These are phyloP conservation scores for Falco punctatus DNA, from an alignment of 2,113 vertebrate species.

Conservation along the genomic window DNA sequence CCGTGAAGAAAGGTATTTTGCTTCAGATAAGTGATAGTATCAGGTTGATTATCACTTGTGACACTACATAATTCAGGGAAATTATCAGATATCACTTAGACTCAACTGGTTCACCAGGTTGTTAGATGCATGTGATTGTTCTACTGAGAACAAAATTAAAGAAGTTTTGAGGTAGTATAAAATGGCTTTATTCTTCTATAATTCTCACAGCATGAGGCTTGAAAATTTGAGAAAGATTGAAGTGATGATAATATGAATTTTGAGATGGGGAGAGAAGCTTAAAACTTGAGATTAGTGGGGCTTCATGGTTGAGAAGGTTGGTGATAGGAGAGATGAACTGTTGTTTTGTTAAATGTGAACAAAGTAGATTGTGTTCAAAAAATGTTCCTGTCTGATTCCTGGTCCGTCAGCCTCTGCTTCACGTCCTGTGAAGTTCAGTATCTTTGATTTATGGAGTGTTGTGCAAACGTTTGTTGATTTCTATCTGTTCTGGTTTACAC, in stretches of 20 bases:
- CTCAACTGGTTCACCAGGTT: not conserved
- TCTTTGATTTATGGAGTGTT: not conserved
- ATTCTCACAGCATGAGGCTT: not conserved
- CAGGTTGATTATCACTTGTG: not conserved
- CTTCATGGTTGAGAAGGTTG: not conserved
- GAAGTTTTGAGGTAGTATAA: not conserved
- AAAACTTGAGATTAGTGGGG: not conserved
- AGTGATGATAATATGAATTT: not conserved
- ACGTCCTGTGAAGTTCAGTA: not conserved
- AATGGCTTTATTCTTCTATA: not conserved
- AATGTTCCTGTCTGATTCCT: not conserved
- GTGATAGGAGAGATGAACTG: not conserved
- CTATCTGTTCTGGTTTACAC: conserved; percentile 23
- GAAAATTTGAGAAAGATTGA: not conserved
- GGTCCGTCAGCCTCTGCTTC: not conserved
- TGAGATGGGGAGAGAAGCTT: not conserved
- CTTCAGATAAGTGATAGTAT: not conserved
- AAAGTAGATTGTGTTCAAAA: not conserved
- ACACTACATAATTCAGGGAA: not conserved
- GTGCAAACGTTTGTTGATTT: not conserved
- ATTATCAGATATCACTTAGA: not conserved
- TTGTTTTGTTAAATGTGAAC: not conserved
- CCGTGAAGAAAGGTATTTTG: not conserved
- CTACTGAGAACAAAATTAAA: not conserved
- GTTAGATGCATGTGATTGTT: not conserved